These are phyloP conservation scores for Drosophila varians DNA, from an alignment of 1,140 invertebrate species.

Conservation along the genomic window DNA sequence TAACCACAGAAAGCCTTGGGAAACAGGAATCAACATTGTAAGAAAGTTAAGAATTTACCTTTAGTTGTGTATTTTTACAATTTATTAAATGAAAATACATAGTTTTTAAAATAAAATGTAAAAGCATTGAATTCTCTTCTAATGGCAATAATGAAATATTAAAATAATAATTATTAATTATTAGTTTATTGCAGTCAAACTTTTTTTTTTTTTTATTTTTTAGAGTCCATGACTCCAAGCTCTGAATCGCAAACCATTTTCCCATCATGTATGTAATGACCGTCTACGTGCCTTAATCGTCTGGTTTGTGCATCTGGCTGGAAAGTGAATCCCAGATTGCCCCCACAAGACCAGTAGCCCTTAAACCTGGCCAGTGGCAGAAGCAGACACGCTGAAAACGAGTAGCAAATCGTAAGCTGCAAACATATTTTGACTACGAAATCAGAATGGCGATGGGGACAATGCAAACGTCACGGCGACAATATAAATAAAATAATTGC, in stretches of 20 bases:
- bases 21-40: no score
- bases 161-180: no score
- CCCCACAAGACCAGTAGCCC: conserved; percentile 64
- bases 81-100: no score
- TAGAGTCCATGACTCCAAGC: neutral
- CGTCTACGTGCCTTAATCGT: conserved; percentile 15
- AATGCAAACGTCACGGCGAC: conserved; percentile 53
- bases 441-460: conserved; percentile 43
- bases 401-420: conserved; percentile 65
- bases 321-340: neutral
- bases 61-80: no score
- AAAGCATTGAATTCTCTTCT: no score
- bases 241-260: neutral
- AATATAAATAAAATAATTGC: conserved; percentile 83
- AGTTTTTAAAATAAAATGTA: no score
- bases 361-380: conserved; percentile 3
- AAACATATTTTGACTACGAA: conserved; percentile 82
- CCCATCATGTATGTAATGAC: neutral
- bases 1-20: no score
- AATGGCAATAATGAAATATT: no score
- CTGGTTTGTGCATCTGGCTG: conserved; percentile 7
- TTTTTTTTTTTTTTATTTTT: no score
- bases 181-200: no score
- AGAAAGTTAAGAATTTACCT: no score
- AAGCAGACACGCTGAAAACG: conserved; percentile 30